Conservation (phyloP, 1,140 invertebrate genomes). For the Drosophila teissieri region DNA sequence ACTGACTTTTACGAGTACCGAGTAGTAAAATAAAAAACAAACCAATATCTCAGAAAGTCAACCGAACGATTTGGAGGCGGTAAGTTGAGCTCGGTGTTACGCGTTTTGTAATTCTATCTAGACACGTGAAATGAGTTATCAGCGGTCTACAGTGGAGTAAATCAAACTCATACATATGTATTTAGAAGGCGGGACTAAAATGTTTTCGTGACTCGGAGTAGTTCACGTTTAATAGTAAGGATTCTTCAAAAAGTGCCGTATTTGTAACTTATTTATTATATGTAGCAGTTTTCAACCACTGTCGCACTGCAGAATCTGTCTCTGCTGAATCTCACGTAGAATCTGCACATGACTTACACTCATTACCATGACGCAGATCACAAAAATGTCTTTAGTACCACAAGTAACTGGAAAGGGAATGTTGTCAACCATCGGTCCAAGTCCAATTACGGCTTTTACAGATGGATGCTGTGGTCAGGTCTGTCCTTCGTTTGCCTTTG, state of each 20-base stretch:
- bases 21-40: slow-evolving; percentile 43
- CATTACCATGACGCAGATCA: slow-evolving; percentile 78
- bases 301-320: background rate
- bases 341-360: slow-evolving; percentile 50
- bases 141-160: slow-evolving; percentile 55
- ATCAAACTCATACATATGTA: background rate
- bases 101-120: slow-evolving; percentile 70
- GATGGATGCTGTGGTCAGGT: slow-evolving; percentile 63
- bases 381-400: slow-evolving; percentile 41
- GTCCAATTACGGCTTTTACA: slow-evolving; percentile 40
- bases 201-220: too few species aligned
- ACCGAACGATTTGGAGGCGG: slow-evolving; percentile 24
- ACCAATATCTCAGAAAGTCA: slow-evolving; percentile 43
- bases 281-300: slow-evolving; percentile 3
- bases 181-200: too few species aligned
- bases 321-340: slow-evolving; percentile 18
- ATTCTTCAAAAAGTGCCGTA: too few species aligned
- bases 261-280: too few species aligned
- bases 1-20: slow-evolving; percentile 67
- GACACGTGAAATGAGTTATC: slow-evolving; percentile 81
- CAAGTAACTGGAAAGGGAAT: slow-evolving; percentile 7
- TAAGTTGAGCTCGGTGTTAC: slow-evolving; percentile 17
- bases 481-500: slow-evolving; percentile 16
- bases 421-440: slow-evolving; percentile 38
- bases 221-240: too few species aligned